A percentile compares a stretch with the other conserved stretches of the same genome.
Evolutionary conservation across 37 sponge, comb jelly and placozoan genomes (phyloP).

Genomic region (Axinella damicornis): DNA sequence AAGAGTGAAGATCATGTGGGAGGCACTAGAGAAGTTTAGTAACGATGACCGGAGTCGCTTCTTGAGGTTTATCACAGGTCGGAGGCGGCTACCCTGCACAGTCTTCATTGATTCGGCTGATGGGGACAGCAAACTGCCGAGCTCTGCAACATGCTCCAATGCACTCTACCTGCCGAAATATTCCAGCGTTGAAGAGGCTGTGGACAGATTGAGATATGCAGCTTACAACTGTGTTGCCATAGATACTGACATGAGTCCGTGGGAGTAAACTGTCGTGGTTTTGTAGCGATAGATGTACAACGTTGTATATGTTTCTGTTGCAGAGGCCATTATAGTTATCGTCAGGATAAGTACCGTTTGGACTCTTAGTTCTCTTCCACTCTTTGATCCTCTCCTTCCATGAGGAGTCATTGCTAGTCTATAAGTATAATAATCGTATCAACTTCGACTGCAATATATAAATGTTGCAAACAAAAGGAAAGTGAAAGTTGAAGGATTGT

Average conservation of each 20-base stretch:
- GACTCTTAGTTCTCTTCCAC: too few relatives aligned
- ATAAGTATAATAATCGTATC: too few relatives aligned
- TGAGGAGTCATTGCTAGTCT: too few relatives aligned
- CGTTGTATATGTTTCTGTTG: too few relatives aligned
- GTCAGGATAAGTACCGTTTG: too few relatives aligned
- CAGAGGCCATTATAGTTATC: too few relatives aligned
- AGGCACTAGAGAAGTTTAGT: constrained; percentile 84
- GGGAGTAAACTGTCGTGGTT: constrained; percentile 8
- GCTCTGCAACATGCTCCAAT: constrained; percentile 90
- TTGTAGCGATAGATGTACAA: too few relatives aligned
- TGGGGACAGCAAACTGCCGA: constrained; percentile 67
- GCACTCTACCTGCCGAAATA: constrained; percentile 90
- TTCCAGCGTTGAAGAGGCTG: constrained; percentile 76
- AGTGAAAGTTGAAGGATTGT: too few relatives aligned
- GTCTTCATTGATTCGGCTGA: constrained; percentile 68
- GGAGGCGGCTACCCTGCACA: constrained; percentile 84
- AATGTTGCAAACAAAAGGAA: too few relatives aligned
- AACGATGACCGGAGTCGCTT: constrained; percentile 86
- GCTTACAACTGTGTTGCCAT: constrained; percentile 93
- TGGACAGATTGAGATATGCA: constrained; percentile 82
- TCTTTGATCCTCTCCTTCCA: too few relatives aligned
- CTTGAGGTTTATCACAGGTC: constrained; percentile 91
- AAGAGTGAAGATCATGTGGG: constrained; percentile 85
- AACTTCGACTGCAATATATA: too few relatives aligned
- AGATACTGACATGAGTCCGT: constrained; percentile 82